A percentile compares a stretch with the other conserved stretches of the same genome.
phyloP scores from a whole-genome alignment of 1,140 invertebrate genomes.

The Drosophila orena region DNA sequence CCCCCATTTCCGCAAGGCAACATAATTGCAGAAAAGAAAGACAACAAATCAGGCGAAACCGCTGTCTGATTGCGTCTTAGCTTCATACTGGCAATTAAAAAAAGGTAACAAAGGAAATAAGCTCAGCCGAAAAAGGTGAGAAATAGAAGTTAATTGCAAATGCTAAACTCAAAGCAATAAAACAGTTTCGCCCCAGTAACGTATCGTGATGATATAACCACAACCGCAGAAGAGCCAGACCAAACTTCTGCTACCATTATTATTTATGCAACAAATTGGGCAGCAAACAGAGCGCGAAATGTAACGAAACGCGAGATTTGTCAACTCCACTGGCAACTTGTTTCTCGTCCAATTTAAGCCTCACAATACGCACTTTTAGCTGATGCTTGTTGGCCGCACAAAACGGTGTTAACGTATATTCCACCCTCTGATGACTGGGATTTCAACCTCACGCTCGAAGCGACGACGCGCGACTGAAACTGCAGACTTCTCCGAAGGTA shows the following conservation, averaged over 20 bases:
- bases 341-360: conserved; percentile 48
- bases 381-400: conserved; percentile 19
- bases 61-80: not conserved
- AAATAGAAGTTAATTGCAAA: conserved; percentile 78
- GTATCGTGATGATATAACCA: conserved; percentile 63
- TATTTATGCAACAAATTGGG: conserved; percentile 76
- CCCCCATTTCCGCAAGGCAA: conserved; percentile 46
- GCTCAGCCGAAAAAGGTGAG: conserved; percentile 63
- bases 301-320: conserved; percentile 70
- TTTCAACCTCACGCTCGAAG: conserved; percentile 70
- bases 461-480: conserved; percentile 75
- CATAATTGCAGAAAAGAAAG: conserved; percentile 44
- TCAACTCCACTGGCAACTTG: conserved; percentile 69
- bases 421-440: conserved; percentile 18
- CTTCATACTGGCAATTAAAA: conserved; percentile 58
- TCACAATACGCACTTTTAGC: conserved; percentile 69
- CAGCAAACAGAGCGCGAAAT: conserved; percentile 79
- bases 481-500: conserved; percentile 74
- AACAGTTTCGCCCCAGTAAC: conserved; percentile 52
- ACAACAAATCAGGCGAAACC: conserved; percentile 47
- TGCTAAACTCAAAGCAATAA: conserved; percentile 64
- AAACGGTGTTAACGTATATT: conserved; percentile 9
- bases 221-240: conserved; percentile 20
- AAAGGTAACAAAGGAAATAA: conserved; percentile 65
- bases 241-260: conserved; percentile 39